These are phyloP conservation scores for Oryzaephilus surinamensis DNA, from an alignment of 1,140 invertebrate species.

Conservation along the genomic window DNA sequence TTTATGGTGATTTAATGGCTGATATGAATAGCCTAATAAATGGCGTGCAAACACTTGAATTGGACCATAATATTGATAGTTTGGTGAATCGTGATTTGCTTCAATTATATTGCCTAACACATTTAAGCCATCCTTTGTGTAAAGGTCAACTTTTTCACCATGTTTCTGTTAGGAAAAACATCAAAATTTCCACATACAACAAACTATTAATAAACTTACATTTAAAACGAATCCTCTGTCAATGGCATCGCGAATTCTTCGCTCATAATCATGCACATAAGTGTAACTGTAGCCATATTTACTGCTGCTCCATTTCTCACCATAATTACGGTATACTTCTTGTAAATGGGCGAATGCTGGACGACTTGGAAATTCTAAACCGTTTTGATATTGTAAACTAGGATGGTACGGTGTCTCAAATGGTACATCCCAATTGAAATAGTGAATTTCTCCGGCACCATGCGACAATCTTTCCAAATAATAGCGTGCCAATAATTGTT, in stretches of 20 bases:
- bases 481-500: constrained; percentile 53
- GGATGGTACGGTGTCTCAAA: constrained; percentile 54
- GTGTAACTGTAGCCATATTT: constrained; percentile 22
- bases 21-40: constrained; percentile 41
- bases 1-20: constrained; percentile 23
- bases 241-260: constrained; percentile 49
- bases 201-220: constrained; percentile 29
- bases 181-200: too few species aligned
- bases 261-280: constrained; percentile 40
- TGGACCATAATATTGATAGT: constrained; percentile 51
- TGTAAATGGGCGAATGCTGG: constrained; percentile 37
- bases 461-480: constrained; percentile 58
- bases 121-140: constrained; percentile 41
- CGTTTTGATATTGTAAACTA: constrained; percentile 52
- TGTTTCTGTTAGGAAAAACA: constrained; percentile 32
- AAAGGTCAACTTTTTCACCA: constrained; percentile 42
- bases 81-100: constrained; percentile 52
- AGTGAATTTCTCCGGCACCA: constrained; percentile 46
- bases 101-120: constrained; percentile 57
- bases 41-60: constrained; percentile 45
- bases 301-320: constrained; percentile 10
- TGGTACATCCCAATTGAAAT: constrained; percentile 43
- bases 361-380: constrained; percentile 51
- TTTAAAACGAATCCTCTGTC: constrained; percentile 46
- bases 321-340: constrained; percentile 27